These are phyloP conservation scores for Uropsilus gracilis DNA, from an alignment of 2,113 vertebrate genomes.

Conservation along the genomic window DNA sequence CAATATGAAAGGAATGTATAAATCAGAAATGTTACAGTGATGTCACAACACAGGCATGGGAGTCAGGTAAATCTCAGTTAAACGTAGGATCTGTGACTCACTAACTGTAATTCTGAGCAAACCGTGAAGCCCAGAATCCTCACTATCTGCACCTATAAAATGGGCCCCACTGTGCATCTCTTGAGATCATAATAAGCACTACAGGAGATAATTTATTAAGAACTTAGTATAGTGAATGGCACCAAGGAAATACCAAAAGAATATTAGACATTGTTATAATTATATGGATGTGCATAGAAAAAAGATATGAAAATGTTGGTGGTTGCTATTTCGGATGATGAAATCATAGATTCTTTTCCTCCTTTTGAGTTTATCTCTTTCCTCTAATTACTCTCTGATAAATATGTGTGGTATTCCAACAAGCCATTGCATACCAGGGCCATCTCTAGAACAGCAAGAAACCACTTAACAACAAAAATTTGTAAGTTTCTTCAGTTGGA, in stretches of 20 bases:
- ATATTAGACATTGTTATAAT: not conserved
- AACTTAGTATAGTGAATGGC: not conserved
- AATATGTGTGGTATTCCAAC: not conserved
- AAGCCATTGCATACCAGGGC: not conserved
- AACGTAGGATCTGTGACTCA: not conserved
- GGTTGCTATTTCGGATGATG: not conserved
- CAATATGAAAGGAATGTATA: not conserved
- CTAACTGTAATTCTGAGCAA: not conserved
- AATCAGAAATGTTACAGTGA: not conserved
- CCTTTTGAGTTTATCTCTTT: not conserved
- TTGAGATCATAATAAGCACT: not conserved
- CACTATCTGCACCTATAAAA: not conserved
- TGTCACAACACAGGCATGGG: not conserved
- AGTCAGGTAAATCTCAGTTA: not conserved
- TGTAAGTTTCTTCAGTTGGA: not conserved
- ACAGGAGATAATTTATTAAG: not conserved
- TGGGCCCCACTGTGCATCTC: not conserved
- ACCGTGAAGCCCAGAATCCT: not conserved
- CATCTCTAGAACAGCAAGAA: not conserved
- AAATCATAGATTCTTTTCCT: not conserved
- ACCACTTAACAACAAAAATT: not conserved
- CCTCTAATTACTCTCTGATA: not conserved
- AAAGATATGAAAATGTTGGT: not conserved
- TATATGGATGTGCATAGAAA: not conserved
- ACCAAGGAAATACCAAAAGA: constrained; percentile 19